Base-by-base conservation (phyloP, 2,113 vertebrate genomes). In the Oncorhynchus mykiss region DNA sequence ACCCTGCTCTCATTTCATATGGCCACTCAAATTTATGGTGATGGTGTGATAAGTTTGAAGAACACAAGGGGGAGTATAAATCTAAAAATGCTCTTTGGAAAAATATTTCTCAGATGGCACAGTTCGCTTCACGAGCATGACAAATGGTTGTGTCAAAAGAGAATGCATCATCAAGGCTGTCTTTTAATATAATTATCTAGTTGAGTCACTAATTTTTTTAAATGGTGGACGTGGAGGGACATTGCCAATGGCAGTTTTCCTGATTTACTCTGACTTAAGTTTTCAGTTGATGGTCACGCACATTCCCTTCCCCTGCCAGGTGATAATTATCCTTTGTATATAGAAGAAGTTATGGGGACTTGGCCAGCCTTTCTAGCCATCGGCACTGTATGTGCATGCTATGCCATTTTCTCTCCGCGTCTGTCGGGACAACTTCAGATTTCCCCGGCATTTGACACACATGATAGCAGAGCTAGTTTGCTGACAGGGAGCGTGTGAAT, bases 181-280 rank as follows among this genome's bases (percentile, higher is more conserved):
- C 86, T 89, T 85, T 90, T 85, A 90, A 80, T 84, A 83, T 89
- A 80, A 89, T 88, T 90, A 87, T 90, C 89, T 86, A 87, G 82
- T 87, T 84, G 77, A 78, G 78, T 81, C 77, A 79, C 84, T 87
- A 84, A 77, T 86, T 90, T 85, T 85, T 62, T 31, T 45, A 78
- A 77, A 49, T 57, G 27, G 62, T 34, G 34, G 20, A 34, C 67
- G 51, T 20, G n/a, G 49, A 13, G 70, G 54, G 69, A 76, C 45
- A 20, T n/a, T 39, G 74, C 78, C 69, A 62, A 16, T 49, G 27
- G 65, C 27, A n/a, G 34, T 45, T 69, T 48, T 8, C 18, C 34
- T 8, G 2, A 45, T 20, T 4, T n/a, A 24, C 4, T 59, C 13
- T 29, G 48, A 66, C 27, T 67, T 13, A 27, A 57, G 16, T 57